Evolutionary conservation across 2,797 vertebrate species (phyloP).

Genomic region (Coregonus suidteri): DNA sequence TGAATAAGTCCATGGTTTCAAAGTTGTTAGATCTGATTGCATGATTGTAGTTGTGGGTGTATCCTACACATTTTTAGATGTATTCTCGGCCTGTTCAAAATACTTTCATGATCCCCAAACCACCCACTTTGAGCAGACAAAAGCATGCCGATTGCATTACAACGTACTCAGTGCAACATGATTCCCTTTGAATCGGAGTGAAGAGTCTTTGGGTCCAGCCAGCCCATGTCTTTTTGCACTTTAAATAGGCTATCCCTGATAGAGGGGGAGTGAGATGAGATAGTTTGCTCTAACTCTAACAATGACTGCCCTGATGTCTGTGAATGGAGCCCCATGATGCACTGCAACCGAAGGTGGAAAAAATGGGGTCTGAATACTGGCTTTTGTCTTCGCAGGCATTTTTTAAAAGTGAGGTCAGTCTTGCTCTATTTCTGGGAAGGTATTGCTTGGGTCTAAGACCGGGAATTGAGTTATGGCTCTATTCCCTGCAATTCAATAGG

Average conservation of each 20-base stretch:
- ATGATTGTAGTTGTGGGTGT: not conserved
- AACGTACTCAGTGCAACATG: slow-evolving; percentile 18
- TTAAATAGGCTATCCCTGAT: slow-evolving; percentile 34
- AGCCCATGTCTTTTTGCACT: slow-evolving; percentile 6
- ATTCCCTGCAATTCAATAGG: slow-evolving; percentile 28
- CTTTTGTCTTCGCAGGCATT: slow-evolving; percentile 61
- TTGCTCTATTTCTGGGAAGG: slow-evolving; percentile 53
- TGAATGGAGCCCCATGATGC: slow-evolving; percentile 39
- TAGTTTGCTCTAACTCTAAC: slow-evolving; percentile 10
- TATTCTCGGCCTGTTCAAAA: slow-evolving; percentile 1
- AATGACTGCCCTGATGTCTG: slow-evolving; percentile 41
- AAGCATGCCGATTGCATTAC: slow-evolving; percentile 40
- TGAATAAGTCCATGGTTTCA: not conserved
- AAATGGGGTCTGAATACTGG: slow-evolving; percentile 46
- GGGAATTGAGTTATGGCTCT: slow-evolving; percentile 43
- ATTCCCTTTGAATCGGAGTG: slow-evolving; percentile 9
- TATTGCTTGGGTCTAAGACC: slow-evolving; percentile 39
- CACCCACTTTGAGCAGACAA: slow-evolving; percentile 26
- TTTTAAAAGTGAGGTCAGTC: slow-evolving; percentile 63
- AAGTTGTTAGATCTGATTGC: not conserved
- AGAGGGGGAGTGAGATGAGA: slow-evolving; percentile 13
- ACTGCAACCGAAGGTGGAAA: slow-evolving; percentile 47
- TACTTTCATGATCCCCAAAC: not conserved
- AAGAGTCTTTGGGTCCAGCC: slow-evolving; percentile 32
- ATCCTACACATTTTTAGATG: not conserved